Evolutionary conservation across 1,140 invertebrate genomes (phyloP).

Genomic region (Ooceraea biroi): DNA sequence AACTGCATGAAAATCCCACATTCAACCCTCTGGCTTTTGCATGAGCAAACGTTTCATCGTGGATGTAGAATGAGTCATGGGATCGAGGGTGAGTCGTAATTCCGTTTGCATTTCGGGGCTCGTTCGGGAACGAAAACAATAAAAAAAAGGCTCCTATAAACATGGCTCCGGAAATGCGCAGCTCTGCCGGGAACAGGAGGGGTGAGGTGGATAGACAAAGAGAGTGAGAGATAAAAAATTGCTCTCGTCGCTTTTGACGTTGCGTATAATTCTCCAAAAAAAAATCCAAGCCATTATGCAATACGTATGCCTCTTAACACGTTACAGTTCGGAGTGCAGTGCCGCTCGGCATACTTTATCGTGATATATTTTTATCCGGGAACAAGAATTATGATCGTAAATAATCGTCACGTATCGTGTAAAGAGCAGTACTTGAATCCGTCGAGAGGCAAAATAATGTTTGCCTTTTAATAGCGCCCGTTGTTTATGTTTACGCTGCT

Average conservation of each 20-base stretch:
- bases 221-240: slow-evolving; percentile 52
- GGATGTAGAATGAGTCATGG: slow-evolving; percentile 61
- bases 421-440: slow-evolving; percentile 26
- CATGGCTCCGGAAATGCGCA: slow-evolving; percentile 48
- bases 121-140: slow-evolving; percentile 56
- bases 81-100: slow-evolving; percentile 61
- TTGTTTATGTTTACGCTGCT: slow-evolving; percentile 6
- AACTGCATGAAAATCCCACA: slow-evolving; percentile 58
- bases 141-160: slow-evolving; percentile 59
- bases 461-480: slow-evolving; percentile 6
- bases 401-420: slow-evolving; percentile 41
- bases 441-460: slow-evolving; percentile 24
- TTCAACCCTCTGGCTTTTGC: slow-evolving; percentile 53
- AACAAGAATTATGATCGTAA: slow-evolving; percentile 38
- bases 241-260: slow-evolving; percentile 43
- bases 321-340: slow-evolving; percentile 40
- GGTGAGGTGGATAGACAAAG: background rate
- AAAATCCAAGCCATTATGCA: slow-evolving; percentile 47
- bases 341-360: slow-evolving; percentile 47
- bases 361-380: slow-evolving; percentile 39
- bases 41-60: slow-evolving; percentile 57
- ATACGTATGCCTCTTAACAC: slow-evolving; percentile 53
- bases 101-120: slow-evolving; percentile 61
- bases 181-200: slow-evolving; percentile 38
- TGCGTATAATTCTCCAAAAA: slow-evolving; percentile 26